Base-by-base conservation (phyloP, 1,140 invertebrate genomes). In the Phenacoccus solenopsis region DNA sequence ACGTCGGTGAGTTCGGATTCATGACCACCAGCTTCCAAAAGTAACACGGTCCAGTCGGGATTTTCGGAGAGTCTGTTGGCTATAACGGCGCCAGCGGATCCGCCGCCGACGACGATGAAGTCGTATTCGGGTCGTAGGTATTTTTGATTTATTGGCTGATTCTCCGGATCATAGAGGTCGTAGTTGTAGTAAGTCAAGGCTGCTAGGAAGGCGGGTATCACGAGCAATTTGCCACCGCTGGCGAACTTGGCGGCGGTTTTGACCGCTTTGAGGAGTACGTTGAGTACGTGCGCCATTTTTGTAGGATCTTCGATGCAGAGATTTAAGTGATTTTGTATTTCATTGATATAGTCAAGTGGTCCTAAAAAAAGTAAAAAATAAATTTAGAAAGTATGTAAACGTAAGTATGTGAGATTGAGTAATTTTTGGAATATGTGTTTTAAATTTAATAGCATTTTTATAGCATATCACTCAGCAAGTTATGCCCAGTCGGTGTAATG, bases 21-120 rank as follows among this genome's bases (percentile, higher is more conserved):
- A 69, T 91, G 88, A 0, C 89, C 90, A 0, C 93, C 94, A 0
- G 93, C 93, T 80, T 96, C 94, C 21, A 96, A 73, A 4, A 96
- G 77, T 20, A 96, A 79, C 0, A 95, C 87, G 69, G 83, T 90
- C 86, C 89, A 91, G 24, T 87, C 80, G 1, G 85, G 82, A 28
- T 90, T 82, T 76, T 93, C 90, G 0, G 91, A 86, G 0, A 98
- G 79, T 35, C 95, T 81, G 71, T 90, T 92, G 0, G 90, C 92
- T 3, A 98, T 71, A 0, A 96, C 92, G 0, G 87, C 84, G 3
- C 94, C 95, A 1, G 92, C 93, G 0, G 92, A 92, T 0, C 94
- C 95, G 7, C 84, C 88, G 0, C 90, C 91, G 0, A 93, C 81
- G 0, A 91, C 83, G 0, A 93, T 81, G 70, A 93, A 93, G 74